Evolutionary conservation across 2,113 vertebrate species (phyloP).

Genomic region (Neodon shergylaensis): DNA sequence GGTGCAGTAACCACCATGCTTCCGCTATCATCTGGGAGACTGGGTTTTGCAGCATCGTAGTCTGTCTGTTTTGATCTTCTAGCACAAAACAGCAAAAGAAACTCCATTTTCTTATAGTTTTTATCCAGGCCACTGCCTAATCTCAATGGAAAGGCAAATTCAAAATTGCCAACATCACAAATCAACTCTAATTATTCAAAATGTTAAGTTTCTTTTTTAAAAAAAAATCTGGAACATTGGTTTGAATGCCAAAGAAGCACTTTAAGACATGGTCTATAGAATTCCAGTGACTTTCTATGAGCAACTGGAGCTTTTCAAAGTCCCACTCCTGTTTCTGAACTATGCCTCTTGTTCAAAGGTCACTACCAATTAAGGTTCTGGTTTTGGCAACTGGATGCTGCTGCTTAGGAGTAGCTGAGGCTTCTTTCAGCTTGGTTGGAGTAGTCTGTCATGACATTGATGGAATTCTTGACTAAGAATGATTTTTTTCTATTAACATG

Average conservation of each 20-base stretch:
- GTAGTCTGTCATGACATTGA: not conserved
- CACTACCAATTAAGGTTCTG: not conserved
- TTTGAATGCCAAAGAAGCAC: conserved; percentile 11
- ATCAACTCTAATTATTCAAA: not conserved
- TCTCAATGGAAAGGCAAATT: not conserved
- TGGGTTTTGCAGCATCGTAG: not conserved
- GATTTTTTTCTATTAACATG: not conserved
- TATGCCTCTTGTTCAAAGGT: not conserved
- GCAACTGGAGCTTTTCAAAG: not conserved
- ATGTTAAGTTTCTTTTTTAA: too few species aligned
- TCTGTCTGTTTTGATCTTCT: not conserved
- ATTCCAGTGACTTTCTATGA: not conserved
- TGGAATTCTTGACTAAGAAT: conserved; percentile 3
- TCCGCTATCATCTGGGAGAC: not conserved
- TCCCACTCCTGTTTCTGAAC: not conserved
- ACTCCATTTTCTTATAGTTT: not conserved
- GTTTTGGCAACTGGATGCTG: not conserved
- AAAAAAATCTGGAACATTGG: not conserved
- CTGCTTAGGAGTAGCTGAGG: not conserved
- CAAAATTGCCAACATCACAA: not conserved
- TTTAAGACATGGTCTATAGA: not conserved
- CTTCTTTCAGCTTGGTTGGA: not conserved
- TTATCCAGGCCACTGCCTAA: not conserved
- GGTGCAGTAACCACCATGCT: not conserved
- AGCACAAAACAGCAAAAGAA: not conserved